A percentile compares a stretch with the other conserved stretches of the same genome.
Evolutionary conservation across 2,888 invertebrate species (phyloP).

Genomic region (Hirtodrosophila duncani): DNA sequence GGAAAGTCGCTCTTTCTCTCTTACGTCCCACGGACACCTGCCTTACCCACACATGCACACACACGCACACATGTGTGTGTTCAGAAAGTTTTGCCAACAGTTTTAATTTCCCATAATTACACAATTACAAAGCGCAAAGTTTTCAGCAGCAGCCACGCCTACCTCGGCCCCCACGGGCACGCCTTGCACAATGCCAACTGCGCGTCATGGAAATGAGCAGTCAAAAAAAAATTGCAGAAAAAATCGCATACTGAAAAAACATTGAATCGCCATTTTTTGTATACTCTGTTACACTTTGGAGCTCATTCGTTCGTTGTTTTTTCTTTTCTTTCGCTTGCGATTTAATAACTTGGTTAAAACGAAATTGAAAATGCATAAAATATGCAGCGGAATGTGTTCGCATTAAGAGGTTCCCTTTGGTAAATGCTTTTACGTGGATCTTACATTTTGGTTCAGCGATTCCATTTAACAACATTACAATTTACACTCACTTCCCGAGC

Average conservation of each 20-base stretch:
- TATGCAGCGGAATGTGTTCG: too few relatives aligned
- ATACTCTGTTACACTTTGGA: too few relatives aligned
- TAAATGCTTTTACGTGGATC: too few relatives aligned
- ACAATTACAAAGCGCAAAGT: conserved; percentile 74
- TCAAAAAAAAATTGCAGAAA: conserved; percentile 40
- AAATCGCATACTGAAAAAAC: conserved; percentile 24
- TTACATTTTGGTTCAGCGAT: too few relatives aligned
- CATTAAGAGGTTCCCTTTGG: too few relatives aligned
- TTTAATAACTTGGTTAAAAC: too few relatives aligned
- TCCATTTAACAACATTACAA: too few relatives aligned
- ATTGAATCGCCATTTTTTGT: conserved; percentile 26
- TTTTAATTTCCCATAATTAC: conserved; percentile 74
- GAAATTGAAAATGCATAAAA: too few relatives aligned
- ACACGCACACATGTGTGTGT: conserved; percentile 59
- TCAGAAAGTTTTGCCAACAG: conserved; percentile 71
- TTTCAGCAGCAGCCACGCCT: conserved; percentile 68
- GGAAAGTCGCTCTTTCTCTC: too few relatives aligned
- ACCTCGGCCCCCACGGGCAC: conserved; percentile 31
- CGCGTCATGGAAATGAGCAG: conserved; percentile 72
- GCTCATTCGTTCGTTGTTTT: too few relatives aligned
- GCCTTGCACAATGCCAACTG: conserved; percentile 67
- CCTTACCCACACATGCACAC: conserved; percentile 2
- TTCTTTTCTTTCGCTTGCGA: too few relatives aligned
- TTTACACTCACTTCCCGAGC: too few relatives aligned
- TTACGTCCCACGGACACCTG: background rate